A percentile compares a stretch with the other conserved stretches of the same genome.
Conservation (phyloP, 2,797 vertebrate species). For the Chelonia mydas region DNA sequence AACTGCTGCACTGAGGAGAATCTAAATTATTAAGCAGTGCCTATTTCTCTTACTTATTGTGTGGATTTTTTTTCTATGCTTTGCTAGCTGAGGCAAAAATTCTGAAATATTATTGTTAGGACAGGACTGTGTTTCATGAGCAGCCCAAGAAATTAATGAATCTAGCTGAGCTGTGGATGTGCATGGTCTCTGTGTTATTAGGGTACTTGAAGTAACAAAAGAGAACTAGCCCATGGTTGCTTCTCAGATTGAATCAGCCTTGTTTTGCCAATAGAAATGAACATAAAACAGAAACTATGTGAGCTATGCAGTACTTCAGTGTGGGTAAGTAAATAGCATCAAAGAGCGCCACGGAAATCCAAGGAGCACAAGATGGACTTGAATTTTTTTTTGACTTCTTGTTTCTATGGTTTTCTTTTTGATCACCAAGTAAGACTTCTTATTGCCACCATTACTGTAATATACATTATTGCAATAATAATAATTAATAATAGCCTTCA, state of each 20-base stretch:
- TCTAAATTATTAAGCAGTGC: neutral
- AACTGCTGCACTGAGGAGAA: neutral
- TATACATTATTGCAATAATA: neutral
- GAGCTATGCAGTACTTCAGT: constrained; percentile 15
- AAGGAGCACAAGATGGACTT: constrained; percentile 61
- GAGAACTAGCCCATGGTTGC: neutral
- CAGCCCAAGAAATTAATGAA: neutral
- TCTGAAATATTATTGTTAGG: neutral
- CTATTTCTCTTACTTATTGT: neutral
- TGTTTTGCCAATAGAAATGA: neutral
- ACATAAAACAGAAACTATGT: neutral
- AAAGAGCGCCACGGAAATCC: constrained; percentile 9
- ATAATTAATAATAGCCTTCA: neutral
- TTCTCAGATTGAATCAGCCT: neutral
- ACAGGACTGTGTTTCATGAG: neutral
- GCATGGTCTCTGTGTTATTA: neutral
- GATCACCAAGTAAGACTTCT: neutral
- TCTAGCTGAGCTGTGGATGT: neutral
- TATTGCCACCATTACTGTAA: neutral
- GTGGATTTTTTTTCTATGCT: rapidly evolving
- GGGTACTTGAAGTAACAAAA: neutral
- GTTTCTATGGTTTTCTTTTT: constrained; percentile 57
- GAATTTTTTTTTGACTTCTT: constrained; percentile 54
- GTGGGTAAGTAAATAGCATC: constrained; percentile 26
- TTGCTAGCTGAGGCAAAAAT: neutral